phyloP scores from a whole-genome alignment of 1,140 invertebrate genomes.

The Atta colombica region DNA sequence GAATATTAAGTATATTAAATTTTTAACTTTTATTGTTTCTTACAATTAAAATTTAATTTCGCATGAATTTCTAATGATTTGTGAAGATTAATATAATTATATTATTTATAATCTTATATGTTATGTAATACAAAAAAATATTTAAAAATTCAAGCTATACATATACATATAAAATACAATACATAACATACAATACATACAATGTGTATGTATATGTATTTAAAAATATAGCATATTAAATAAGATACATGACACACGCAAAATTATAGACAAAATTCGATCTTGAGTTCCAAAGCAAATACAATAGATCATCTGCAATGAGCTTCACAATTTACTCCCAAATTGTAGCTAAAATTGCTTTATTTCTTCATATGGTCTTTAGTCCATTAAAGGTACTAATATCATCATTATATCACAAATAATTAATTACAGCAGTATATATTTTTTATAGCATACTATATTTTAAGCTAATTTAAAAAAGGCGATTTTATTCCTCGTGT shows the following conservation, averaged over 20 bases:
- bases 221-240: neutral
- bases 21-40: neutral
- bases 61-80: neutral
- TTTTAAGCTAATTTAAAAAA: neutral
- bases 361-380: neutral
- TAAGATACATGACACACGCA: neutral
- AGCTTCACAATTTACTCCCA: neutral
- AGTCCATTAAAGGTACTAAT: neutral
- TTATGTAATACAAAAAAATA: neutral
- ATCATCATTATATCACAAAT: neutral
- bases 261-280: neutral
- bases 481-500: neutral
- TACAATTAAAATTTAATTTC: neutral
- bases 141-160: neutral
- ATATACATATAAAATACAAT: neutral
- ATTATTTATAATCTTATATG: conserved; percentile 1
- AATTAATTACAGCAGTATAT: neutral
- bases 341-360: neutral
- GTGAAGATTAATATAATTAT: neutral
- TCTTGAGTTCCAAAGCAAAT: neutral
- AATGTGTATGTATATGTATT: neutral
- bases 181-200: neutral
- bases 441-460: neutral
- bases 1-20: neutral
- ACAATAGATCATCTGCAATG: neutral